Evolutionary conservation across 2,888 invertebrate genomes (phyloP).

Genomic region (Metellina segmentata): DNA sequence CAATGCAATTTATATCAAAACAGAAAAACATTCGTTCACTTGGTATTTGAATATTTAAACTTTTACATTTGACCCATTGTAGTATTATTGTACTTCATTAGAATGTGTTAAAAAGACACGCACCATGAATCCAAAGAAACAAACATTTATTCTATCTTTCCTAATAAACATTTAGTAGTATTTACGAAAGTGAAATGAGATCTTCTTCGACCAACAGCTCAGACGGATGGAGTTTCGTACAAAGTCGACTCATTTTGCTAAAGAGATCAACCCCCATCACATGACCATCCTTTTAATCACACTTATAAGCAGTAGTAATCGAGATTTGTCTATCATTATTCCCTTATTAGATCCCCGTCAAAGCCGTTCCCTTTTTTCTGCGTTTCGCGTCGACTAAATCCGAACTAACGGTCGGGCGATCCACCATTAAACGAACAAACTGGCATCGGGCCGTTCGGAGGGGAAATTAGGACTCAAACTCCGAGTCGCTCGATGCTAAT

Average conservation of each 20-base stretch:
- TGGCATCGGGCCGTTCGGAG: not conserved
- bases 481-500: conserved; percentile 18
- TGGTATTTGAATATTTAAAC: too few species aligned
- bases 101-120: too few species aligned
- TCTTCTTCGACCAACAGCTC: not conserved
- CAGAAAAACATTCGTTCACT: too few species aligned
- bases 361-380: conserved; percentile 13
- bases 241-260: too few species aligned
- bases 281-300: conserved; percentile 4
- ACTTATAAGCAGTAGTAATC: conserved; percentile 27
- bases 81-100: too few species aligned
- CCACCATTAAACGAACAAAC: not conserved
- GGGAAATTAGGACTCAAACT: conserved; percentile 23
- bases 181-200: too few species aligned
- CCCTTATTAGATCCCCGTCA: not conserved
- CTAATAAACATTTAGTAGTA: too few species aligned
- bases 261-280: not conserved
- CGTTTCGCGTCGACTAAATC: conserved; percentile 23
- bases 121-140: too few species aligned
- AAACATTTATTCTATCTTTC: too few species aligned
- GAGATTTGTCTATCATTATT: conserved; percentile 26
- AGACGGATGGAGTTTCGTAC: not conserved
- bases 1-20: too few species aligned
- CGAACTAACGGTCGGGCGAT: not conserved
- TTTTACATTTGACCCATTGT: too few species aligned